Percentiles rank a stretch among this genome's conserved stretches.
These are phyloP conservation scores for Hypotaenidia okinawae DNA, from an alignment of 2,797 vertebrate genomes.

Conservation along the genomic window DNA sequence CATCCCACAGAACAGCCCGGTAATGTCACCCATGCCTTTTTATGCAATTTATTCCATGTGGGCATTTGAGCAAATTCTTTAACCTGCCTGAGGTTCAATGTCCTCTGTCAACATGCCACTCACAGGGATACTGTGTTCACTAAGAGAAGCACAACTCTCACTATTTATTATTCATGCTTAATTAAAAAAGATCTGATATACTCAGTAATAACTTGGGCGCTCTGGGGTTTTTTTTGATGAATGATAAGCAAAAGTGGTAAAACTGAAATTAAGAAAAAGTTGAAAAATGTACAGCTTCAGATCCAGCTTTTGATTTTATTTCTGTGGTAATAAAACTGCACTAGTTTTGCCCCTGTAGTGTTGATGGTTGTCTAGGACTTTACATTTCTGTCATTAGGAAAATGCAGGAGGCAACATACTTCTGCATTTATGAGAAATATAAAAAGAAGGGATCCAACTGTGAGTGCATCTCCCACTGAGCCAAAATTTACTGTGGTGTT, in stretches of 20 bases:
- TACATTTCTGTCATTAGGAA: slow-evolving; percentile 71
- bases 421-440: slow-evolving; percentile 64
- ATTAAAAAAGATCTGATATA: not conserved
- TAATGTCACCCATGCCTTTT: not conserved
- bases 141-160: not conserved
- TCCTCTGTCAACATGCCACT: not conserved
- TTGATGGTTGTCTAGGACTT: slow-evolving; percentile 70
- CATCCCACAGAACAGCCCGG: not conserved
- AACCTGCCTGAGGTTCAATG: not conserved
- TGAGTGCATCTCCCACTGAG: slow-evolving; percentile 52
- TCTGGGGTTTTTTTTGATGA: not conserved
- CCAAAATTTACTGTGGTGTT: slow-evolving; percentile 51
- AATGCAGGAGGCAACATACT: slow-evolving; percentile 61
- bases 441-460: slow-evolving; percentile 57
- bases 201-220: not conserved
- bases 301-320: slow-evolving; percentile 62
- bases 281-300: slow-evolving; percentile 48
- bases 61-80: not conserved
- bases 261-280: slow-evolving; percentile 45
- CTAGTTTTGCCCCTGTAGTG: slow-evolving; percentile 61
- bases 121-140: not conserved
- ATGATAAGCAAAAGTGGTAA: slow-evolving; percentile 19
- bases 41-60: not conserved
- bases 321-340: slow-evolving; percentile 51
- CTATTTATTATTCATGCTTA: not conserved